Conservation (phyloP, 2,888 invertebrate genomes). For the Octonoba sinensis region DNA sequence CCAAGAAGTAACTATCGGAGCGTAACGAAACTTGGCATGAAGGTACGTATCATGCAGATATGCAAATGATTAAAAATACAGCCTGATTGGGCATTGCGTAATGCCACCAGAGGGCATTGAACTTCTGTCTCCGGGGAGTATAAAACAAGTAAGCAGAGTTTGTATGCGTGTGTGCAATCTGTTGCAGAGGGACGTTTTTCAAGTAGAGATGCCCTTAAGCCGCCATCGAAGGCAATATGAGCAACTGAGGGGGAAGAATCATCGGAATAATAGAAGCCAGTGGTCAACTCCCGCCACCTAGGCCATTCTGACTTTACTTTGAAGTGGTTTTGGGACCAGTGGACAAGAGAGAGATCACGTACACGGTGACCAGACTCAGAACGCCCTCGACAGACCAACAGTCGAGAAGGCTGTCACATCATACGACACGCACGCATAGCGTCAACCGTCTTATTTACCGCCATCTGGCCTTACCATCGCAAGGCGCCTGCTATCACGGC, state of each 20-base stretch:
- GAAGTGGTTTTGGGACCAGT: no score
- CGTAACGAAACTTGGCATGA: slow-evolving; percentile 4
- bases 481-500: neutral
- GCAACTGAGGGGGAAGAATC: neutral
- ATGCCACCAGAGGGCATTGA: slow-evolving; percentile 9
- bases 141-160: neutral
- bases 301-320: neutral
- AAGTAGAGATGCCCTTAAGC: neutral
- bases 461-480: neutral
- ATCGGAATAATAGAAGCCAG: neutral
- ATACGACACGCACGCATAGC: neutral
- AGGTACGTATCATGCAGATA: neutral
- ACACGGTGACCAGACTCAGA: neutral
- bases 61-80: no score
- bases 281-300: neutral
- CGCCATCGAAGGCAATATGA: slow-evolving; percentile 4
- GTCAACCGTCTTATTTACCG: neutral
- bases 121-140: neutral
- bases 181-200: neutral
- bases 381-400: slow-evolving; percentile 5
- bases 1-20: slow-evolving; percentile 4
- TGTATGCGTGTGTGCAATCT: neutral
- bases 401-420: no score
- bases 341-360: no score
- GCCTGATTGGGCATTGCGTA: slow-evolving; percentile 1